phyloP scores from a whole-genome alignment of 92 coral and sea anemone genomes.

The Anthopleura xanthogrammica region DNA sequence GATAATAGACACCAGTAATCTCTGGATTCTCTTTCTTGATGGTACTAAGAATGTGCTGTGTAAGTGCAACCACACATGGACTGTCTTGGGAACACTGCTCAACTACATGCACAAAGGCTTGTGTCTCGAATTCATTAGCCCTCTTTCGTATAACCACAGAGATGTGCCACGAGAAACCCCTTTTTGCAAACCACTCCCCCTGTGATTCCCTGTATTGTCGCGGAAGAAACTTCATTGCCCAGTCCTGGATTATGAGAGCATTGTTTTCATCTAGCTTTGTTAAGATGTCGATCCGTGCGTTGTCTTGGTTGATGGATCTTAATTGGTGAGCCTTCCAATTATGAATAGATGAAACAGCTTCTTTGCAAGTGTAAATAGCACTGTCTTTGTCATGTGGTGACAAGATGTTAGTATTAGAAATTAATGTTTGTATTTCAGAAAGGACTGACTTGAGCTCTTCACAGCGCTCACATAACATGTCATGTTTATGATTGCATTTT shows the following conservation, averaged over 20 bases:
- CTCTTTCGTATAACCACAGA: constrained; percentile 35
- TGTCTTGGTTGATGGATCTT: not conserved
- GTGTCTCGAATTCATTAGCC: constrained; percentile 33
- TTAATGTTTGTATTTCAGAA: not conserved
- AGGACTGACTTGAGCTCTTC: constrained; percentile 1
- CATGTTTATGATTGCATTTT: constrained; percentile 34
- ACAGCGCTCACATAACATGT: constrained; percentile 1
- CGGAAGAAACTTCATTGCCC: constrained; percentile 62
- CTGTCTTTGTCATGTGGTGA: constrained; percentile 15
- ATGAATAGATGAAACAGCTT: constrained; percentile 1
- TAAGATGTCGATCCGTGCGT: constrained; percentile 35
- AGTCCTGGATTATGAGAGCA: constrained; percentile 39
- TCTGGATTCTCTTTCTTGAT: constrained; percentile 47
- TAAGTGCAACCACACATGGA: constrained; percentile 30
- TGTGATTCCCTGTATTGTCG: constrained; percentile 50
- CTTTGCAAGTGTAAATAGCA: not conserved
- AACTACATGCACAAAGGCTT: constrained; percentile 46
- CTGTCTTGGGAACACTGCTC: constrained; percentile 49
- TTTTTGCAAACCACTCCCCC: constrained; percentile 52
- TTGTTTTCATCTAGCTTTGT: constrained; percentile 22
- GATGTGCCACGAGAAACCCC: constrained; percentile 61
- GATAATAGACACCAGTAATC: constrained; percentile 26
- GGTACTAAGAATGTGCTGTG: constrained; percentile 45
- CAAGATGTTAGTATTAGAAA: not conserved
- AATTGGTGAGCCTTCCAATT: not conserved